Percentiles rank a stretch among this genome's conserved stretches.
phyloP scores from a whole-genome alignment of 2,888 invertebrate species.

The Xiphydria camelus region DNA sequence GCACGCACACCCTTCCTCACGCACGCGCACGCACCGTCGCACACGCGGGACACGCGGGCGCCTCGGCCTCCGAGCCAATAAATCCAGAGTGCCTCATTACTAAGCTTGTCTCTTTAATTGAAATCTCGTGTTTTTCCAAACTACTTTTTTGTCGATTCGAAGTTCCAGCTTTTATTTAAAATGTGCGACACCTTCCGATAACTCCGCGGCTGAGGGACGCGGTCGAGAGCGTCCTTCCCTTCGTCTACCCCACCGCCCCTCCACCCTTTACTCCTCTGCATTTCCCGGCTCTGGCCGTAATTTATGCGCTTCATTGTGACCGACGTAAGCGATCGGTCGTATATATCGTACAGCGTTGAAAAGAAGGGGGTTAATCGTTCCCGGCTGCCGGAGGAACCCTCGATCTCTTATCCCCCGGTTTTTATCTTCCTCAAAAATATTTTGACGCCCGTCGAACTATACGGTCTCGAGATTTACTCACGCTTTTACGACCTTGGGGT shows the following conservation, averaged over 20 bases:
- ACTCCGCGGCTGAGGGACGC: constrained; percentile 11
- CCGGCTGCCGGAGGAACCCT: too few relatives aligned
- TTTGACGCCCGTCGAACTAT: too few relatives aligned
- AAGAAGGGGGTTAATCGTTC: too few relatives aligned
- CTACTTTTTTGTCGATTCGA: constrained; percentile 17
- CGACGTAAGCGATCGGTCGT: too few relatives aligned
- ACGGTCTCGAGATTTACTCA: too few relatives aligned
- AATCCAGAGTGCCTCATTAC: constrained; percentile 60
- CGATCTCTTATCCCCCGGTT: too few relatives aligned
- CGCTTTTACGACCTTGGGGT: too few relatives aligned
- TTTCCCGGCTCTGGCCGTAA: constrained; percentile 5
- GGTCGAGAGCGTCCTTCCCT: background rate
- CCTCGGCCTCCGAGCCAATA: constrained; percentile 43
- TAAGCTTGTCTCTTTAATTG: constrained; percentile 66
- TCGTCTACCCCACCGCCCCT: too few relatives aligned
- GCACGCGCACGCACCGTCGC: constrained; percentile 21
- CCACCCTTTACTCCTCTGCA: background rate
- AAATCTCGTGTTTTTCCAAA: constrained; percentile 63
- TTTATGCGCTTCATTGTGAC: constrained; percentile 23
- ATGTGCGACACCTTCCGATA: constrained; percentile 44
- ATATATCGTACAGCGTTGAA: too few relatives aligned
- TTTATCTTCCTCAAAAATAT: too few relatives aligned
- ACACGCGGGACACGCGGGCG: constrained; percentile 44
- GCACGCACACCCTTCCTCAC: background rate
- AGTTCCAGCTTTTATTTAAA: constrained; percentile 42